Evolutionary conservation across 2,113 vertebrate species (phyloP), one percentile per base, ranked within the genome.

Genomic region (Anolis sagrei): DNA sequence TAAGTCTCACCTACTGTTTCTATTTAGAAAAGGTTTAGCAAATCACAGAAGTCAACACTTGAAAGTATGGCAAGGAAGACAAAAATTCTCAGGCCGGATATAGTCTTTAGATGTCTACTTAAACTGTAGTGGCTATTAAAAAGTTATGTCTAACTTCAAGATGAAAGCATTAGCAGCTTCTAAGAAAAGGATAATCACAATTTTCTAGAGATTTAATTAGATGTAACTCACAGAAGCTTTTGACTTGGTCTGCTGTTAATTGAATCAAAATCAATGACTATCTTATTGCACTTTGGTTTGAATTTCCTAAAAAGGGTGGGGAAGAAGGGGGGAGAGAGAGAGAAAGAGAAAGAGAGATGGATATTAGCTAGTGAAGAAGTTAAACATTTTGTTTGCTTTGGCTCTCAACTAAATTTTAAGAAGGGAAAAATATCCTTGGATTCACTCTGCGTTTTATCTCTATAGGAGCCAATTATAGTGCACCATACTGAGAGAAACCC

Each of bases 251-350:
- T 94, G 90, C 76, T 94, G 92, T 97, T 97, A 95, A 98, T 97
- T 89, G 97, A 97, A 95, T 97, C 96, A 95, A 97, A 98, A 96
- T 97, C 96, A 5, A 97, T 97, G 94, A 97, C 93, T 87, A 98
- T 97, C 96, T 95, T 96, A 90, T 87, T 97, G 93, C 91, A 92
- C 92, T 96, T 97, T 7, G 97, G 97, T 89, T 95, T 96, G 95
- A 97, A 98, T 94, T 97, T 96, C 89, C 97, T 98, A 93, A 94
- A 94, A 85, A 92, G 89, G 29, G 39, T 44, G 39, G 39, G 39
- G 23, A 14, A 32, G n/a, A 92, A 83, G 90, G 1, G 88, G 16
- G 85, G 25, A 90, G 49, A 34, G 64, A 9, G 29, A 93, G 86
- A 91, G 29, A 93, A 85, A 91, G 1, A 90, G 21, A 88, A 27